Evolutionary conservation across 2,797 vertebrate genomes (phyloP).

Genomic region (Gymnodraco acuticeps): DNA sequence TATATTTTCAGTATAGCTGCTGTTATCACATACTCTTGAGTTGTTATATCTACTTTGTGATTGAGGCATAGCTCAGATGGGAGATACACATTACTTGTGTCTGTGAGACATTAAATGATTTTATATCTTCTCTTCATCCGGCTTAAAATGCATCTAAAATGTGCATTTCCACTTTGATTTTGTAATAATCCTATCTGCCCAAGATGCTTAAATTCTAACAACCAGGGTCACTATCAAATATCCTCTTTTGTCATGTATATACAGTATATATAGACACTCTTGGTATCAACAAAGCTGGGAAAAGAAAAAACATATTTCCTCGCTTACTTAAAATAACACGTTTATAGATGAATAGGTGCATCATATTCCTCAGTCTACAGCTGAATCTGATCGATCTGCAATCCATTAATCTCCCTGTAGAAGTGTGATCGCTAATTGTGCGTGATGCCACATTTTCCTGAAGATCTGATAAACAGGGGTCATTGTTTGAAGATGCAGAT

Average conservation of each 20-base stretch:
- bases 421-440: neutral
- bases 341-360: constrained; percentile 5
- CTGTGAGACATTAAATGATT: neutral
- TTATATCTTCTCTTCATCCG: neutral
- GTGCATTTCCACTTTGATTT: neutral
- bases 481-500: constrained; percentile 44
- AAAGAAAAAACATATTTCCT: neutral
- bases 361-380: neutral
- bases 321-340: neutral
- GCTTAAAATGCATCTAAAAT: neutral
- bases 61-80: neutral
- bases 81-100: neutral
- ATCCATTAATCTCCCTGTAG: neutral
- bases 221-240: neutral
- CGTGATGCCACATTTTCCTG: neutral
- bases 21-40: neutral
- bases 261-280: neutral
- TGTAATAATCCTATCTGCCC: neutral
- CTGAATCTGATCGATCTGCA: neutral
- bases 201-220: no score
- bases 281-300: neutral
- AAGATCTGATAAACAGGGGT: constrained; percentile 15
- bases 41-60: neutral
- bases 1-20: neutral
- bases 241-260: neutral